These are phyloP conservation scores for Coregonus ussuriensis DNA, from an alignment of 2,797 vertebrate genomes.

Conservation along the genomic window DNA sequence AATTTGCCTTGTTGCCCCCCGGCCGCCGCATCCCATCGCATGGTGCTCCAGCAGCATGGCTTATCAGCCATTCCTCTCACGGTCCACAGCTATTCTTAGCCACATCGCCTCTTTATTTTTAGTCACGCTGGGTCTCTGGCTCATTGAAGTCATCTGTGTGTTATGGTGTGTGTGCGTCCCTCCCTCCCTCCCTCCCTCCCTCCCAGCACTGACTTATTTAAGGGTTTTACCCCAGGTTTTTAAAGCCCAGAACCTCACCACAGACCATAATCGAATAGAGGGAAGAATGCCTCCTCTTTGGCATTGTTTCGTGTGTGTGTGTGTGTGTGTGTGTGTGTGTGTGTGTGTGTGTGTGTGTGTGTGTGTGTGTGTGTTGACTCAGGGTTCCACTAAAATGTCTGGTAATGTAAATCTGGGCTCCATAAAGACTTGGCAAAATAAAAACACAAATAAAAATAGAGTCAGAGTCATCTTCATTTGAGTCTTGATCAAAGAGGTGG, in stretches of 20 bases:
- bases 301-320: constrained; percentile 24
- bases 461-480: too few species aligned
- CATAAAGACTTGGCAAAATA: too few species aligned
- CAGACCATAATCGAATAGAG: constrained; percentile 52
- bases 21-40: constrained; percentile 55
- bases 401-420: too few species aligned
- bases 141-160: constrained; percentile 61
- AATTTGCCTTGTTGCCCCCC: constrained; percentile 64
- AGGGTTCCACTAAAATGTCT: too few species aligned
- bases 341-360: constrained; percentile 13
- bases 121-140: constrained; percentile 73
- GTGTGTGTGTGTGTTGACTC: constrained; percentile 4
- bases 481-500: too few species aligned
- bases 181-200: constrained; percentile 25
- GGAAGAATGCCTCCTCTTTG: constrained; percentile 28
- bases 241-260: constrained; percentile 56
- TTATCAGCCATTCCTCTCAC: constrained; percentile 76
- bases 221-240: constrained; percentile 41
- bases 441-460: too few species aligned
- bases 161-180: neutral
- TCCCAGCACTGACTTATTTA: constrained; percentile 35
- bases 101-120: constrained; percentile 74
- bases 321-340: constrained; percentile 31
- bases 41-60: constrained; percentile 66
- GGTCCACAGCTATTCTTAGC: constrained; percentile 75